A percentile compares a stretch with the other conserved stretches of the same genome.
These are phyloP conservation scores for Lutjanus argentimaculatus DNA, from an alignment of 2,797 vertebrate genomes.

Conservation along the genomic window DNA sequence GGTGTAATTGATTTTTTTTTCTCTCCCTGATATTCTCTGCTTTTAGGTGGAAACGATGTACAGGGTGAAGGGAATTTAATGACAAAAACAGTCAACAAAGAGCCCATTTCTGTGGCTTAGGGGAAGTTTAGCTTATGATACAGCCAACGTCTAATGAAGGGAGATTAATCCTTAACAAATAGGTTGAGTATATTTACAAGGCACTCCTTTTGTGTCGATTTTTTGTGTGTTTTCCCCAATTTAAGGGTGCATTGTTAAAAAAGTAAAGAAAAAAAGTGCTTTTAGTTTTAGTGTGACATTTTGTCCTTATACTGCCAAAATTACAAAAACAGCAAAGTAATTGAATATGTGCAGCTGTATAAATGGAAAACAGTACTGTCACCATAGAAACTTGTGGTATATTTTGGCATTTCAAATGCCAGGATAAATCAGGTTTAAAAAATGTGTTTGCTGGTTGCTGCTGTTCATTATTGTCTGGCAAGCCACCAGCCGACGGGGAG, in stretches of 20 bases:
- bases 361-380: constrained; percentile 19
- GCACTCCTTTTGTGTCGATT: constrained; percentile 48
- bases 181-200: constrained; percentile 61
- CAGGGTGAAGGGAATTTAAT: constrained; percentile 77
- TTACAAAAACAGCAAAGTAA: constrained; percentile 22
- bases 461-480: constrained; percentile 22
- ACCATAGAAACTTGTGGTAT: constrained; percentile 22
- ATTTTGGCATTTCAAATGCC: constrained; percentile 23
- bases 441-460: constrained; percentile 7
- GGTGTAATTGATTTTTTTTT: constrained; percentile 82
- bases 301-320: constrained; percentile 16
- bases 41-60: constrained; percentile 70
- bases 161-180: constrained; percentile 78
- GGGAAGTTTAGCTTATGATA: constrained; percentile 71
- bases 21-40: constrained; percentile 64
- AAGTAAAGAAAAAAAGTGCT: constrained; percentile 13
- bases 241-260: constrained; percentile 60
- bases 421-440: constrained; percentile 19
- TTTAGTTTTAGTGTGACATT: constrained; percentile 26
- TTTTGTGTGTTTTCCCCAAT: constrained; percentile 50
- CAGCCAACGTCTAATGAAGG: constrained; percentile 70
- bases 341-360: constrained; percentile 34
- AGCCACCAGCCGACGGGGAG: neutral
- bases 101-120: constrained; percentile 72
- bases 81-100: constrained; percentile 81